phyloP scores from a whole-genome alignment of 1,140 invertebrate species.

The Atta colombica region DNA sequence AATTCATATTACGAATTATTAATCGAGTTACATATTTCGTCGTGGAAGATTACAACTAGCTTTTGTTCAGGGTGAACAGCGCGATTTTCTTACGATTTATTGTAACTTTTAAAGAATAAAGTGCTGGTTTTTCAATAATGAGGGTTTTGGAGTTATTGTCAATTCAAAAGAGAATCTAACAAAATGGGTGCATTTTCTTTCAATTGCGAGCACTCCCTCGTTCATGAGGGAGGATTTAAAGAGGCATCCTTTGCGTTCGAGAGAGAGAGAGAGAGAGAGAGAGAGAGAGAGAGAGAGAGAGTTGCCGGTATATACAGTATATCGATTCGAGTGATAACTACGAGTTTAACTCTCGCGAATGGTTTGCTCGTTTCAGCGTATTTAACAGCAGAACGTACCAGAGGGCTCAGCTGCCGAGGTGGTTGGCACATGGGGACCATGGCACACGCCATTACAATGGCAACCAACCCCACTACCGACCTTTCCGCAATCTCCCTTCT shows the following conservation, averaged over 20 bases:
- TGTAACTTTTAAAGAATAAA: background rate
- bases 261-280: background rate
- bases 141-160: conserved; percentile 19
- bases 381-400: conserved; percentile 74
- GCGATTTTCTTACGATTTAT: background rate
- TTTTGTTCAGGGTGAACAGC: background rate
- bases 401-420: conserved; percentile 71
- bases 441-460: conserved; percentile 79
- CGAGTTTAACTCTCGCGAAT: conserved; percentile 77
- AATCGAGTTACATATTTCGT: conserved; percentile 20
- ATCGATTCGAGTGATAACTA: conserved; percentile 77
- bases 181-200: conserved; percentile 73
- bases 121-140: conserved; percentile 5
- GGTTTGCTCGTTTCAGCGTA: conserved; percentile 77
- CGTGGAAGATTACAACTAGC: conserved; percentile 21
- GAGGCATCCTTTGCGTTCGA: conserved; percentile 66
- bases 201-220: conserved; percentile 69
- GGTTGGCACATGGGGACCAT: conserved; percentile 77
- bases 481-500: conserved; percentile 65
- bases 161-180: conserved; percentile 64
- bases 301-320: conserved; percentile 42
- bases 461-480: conserved; percentile 66
- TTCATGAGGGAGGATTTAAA: conserved; percentile 72
- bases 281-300: conserved; percentile 5
- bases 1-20: conserved; percentile 42